Base-by-base conservation (phyloP, 2,888 invertebrate species). In the Panopea generosa region DNA sequence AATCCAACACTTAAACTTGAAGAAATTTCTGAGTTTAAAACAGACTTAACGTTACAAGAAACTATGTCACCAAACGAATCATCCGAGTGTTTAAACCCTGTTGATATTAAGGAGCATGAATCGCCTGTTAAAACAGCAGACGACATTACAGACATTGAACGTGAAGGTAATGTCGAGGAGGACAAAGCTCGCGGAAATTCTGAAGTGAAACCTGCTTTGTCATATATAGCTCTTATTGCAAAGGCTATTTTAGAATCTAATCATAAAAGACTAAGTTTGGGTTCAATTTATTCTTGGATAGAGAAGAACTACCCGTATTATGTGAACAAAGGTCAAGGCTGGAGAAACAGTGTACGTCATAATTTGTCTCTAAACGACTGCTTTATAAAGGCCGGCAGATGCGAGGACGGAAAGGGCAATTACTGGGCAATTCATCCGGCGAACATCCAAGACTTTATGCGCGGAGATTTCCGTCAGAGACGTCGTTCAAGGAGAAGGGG, bases 311-410 rank as follows among this genome's bases (percentile, higher is more conserved):
- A 88, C 72, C 90, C 91, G 0, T 92, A 88, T 77, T 91, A 90
- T 73, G 83, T 86, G 50, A 91, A 90, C 78, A 84, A 88, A 47
- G 91, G 90, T 14, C 89, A 90, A 45, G 91, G 90, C 2, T 91
- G 91, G 92, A 79, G 92, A 50, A 92, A 92, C 78, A 90, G 90
- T 65, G 90, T 92, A 1, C 83, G 92, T 1, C 92, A 92, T 83
- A 92, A 92, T 70, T 81, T 92, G 29, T 90, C 90, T 27, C 82
- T 92, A 40, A 92, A 92, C 66, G 92, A 92, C 73, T 92, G 92
- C 70, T 90, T 91, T 77, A 87, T 90, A 45, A 90, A 91, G 67
- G 89, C 89, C 0, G 90, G 90, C 0, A 70, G 90, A 11, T 88
- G 89, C 60, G 91, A 90, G 62, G 89, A 89, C 55, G 91, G 91